Evolutionary conservation across 1,140 invertebrate genomes (phyloP), one percentile per base, ranked within the genome.

Genomic region (Eupristina koningsbergeri): DNA sequence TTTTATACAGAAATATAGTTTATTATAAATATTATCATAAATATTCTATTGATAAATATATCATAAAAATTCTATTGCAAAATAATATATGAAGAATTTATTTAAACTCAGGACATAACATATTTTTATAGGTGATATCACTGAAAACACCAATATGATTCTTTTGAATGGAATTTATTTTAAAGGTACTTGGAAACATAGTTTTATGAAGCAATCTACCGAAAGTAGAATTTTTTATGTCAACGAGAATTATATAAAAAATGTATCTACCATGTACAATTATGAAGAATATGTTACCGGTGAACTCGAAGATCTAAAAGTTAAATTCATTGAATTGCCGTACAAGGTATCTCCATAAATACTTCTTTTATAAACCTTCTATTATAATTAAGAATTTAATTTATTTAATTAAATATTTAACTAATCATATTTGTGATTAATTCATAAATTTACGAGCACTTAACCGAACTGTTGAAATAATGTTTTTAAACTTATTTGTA

Each of bases 91-190:
- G 17, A 50, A 50, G 5, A 26, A 58, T 26, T 5, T 26, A 58
- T 5, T 26, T 53, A 9, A 53, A 53, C n/a, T 17, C 50, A 53
- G 5, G 41, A 53, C 11, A 17, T 17, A n/a, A 29, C 58, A 29
- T 34, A 69, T 31, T 96, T 53, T 86, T 92, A 41, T 90, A 87
- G 94, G 91, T 85, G 90, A 89, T 84, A 87, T 96, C 0, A 86
- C 90, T 83, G 36, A 58, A 7, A 81, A 89, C 36, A 95, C 94
- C 84, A 93, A 91, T 45, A 86, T 97, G 71, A 94, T 98, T 29
- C 93, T 98, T 0, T 93, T 97, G 0, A 98, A 98, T 89, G 97
- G 97, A 1, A 93, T 98, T 13, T 97, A 97, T 89, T 98, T 98
- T 91, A 97, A 97, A 92, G 97, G 96, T 9, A 92, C 94, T 45